A percentile compares a stretch with the other conserved stretches of the same genome.
Conservation (phyloP, 2,888 invertebrate species). For the Drosophila mimica region DNA sequence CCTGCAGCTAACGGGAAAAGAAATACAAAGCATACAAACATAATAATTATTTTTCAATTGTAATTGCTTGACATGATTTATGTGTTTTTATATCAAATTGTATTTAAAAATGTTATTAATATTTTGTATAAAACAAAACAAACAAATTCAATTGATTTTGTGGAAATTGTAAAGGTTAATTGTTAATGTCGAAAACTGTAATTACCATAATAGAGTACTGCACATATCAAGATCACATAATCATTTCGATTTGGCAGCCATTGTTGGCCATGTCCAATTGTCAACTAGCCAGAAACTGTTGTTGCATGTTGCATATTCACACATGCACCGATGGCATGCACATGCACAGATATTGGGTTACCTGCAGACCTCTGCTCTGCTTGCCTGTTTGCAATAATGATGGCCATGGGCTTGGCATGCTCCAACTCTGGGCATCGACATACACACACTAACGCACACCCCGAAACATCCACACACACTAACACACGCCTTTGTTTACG, state of each 20-base stretch:
- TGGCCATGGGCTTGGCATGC: conserved; percentile 35
- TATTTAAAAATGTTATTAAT: neutral
- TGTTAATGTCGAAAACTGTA: conserved; percentile 1
- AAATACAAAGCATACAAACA: neutral
- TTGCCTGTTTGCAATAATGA: conserved; percentile 17
- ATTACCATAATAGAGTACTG: conserved; percentile 14
- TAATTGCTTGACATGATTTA: neutral
- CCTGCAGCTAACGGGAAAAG: neutral
- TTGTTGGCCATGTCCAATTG: conserved; percentile 30
- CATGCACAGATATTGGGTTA: conserved; percentile 19
- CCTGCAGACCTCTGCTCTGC: conserved; percentile 1
- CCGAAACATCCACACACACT: conserved; percentile 23
- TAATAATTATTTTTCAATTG: neutral
- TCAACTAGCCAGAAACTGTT: conserved; percentile 40
- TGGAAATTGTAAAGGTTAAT: neutral
- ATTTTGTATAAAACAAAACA: neutral
- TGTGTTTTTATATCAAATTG: neutral
- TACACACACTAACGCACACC: conserved; percentile 10
- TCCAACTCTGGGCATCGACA: neutral
- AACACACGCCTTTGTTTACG: conserved; percentile 56
- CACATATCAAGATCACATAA: conserved; percentile 8
- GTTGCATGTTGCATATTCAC: conserved; percentile 24
- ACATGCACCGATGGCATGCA: neutral
- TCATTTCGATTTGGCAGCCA: conserved; percentile 28
- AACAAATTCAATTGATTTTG: neutral